These are phyloP conservation scores for Channa argus DNA, from an alignment of 2,113 vertebrate species.

Conservation along the genomic window DNA sequence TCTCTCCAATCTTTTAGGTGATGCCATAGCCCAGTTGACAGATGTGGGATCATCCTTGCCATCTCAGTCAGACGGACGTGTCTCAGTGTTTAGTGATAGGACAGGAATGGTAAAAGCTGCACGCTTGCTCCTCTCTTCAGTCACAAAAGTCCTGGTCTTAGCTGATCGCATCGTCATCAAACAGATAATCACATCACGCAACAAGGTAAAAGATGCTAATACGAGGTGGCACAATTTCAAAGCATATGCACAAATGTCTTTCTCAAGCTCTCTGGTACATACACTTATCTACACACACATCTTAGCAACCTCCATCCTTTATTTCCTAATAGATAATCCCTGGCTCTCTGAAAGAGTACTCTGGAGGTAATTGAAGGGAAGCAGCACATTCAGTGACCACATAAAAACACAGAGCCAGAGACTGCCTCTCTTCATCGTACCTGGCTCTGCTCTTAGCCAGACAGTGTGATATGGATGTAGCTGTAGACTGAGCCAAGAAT, in stretches of 20 bases:
- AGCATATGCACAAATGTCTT: neutral
- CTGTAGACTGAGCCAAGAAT: slow-evolving; percentile 59
- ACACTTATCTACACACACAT: neutral
- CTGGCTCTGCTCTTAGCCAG: slow-evolving; percentile 61
- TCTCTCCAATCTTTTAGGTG: slow-evolving; percentile 81
- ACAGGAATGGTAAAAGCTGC: slow-evolving; percentile 95
- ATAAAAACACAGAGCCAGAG: slow-evolving; percentile 51
- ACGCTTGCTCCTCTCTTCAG: slow-evolving; percentile 94
- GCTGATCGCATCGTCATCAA: slow-evolving; percentile 98
- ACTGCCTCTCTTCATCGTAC: slow-evolving; percentile 32
- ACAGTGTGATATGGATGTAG: slow-evolving; percentile 49
- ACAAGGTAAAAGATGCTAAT: slow-evolving; percentile 86
- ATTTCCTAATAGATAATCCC: slow-evolving; percentile 58
- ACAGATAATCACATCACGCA: slow-evolving; percentile 96
- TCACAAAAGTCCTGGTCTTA: slow-evolving; percentile 96
- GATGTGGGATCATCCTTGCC: slow-evolving; percentile 83
- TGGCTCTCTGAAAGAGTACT: slow-evolving; percentile 56
- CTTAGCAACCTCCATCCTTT: slow-evolving; percentile 31
- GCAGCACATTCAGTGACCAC: slow-evolving; percentile 60
- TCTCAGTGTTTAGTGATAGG: slow-evolving; percentile 92
- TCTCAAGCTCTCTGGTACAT: neutral
- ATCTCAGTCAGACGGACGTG: slow-evolving; percentile 84
- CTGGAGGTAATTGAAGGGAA: slow-evolving; percentile 72
- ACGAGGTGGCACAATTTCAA: neutral
- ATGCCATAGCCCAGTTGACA: slow-evolving; percentile 95